Conservation (phyloP, 2,113 vertebrate genomes). For the Alligator mississippiensis region DNA sequence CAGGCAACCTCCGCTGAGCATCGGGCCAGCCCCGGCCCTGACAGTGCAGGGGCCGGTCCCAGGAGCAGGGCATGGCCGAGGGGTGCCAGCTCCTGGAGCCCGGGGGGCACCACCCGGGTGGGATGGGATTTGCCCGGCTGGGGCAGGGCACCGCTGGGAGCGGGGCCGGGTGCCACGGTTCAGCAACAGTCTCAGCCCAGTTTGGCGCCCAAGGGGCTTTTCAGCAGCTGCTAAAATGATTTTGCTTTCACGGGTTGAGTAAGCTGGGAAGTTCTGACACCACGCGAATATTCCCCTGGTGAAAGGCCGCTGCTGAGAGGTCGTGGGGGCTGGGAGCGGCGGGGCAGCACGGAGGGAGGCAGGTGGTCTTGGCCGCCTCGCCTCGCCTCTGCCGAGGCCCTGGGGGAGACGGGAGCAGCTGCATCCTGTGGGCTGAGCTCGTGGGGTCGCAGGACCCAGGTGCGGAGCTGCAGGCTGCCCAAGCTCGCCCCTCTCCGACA, state of each 20-base stretch:
- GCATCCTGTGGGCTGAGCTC: background rate
- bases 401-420: background rate
- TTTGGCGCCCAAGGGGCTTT: slow-evolving; percentile 72
- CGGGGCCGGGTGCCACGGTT: background rate
- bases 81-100: no score
- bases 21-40: no score
- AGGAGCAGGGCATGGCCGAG: no score
- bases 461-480: background rate
- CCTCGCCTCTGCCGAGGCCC: background rate
- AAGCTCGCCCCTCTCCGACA: background rate
- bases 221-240: slow-evolving; percentile 65
- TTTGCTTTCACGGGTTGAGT: slow-evolving; percentile 74
- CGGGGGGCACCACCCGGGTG: no score
- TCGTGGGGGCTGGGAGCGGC: background rate
- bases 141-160: no score
- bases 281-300: slow-evolving; percentile 49
- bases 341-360: background rate
- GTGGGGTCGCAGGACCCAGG: background rate
- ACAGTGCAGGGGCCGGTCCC: no score
- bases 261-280: slow-evolving; percentile 74
- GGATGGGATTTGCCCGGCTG: no score
- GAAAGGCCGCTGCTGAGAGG: background rate
- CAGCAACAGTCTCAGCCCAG: background rate
- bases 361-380: background rate
- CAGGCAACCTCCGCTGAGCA: no score